These are phyloP conservation scores for Ischnus inquisitorius DNA, from an alignment of 2,888 invertebrate genomes.

Conservation along the genomic window DNA sequence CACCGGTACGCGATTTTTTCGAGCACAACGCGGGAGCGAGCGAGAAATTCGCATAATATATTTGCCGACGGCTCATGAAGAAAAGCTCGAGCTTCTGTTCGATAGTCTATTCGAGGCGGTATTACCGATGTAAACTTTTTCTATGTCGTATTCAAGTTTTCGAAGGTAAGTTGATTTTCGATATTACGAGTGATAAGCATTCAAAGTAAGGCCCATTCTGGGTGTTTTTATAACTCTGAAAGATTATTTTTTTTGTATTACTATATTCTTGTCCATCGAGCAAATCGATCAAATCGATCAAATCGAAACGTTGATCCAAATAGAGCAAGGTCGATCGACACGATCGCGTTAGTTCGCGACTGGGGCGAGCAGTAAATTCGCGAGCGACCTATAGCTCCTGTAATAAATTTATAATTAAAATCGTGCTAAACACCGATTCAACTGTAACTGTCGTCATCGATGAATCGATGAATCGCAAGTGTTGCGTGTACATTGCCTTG, in stretches of 20 bases:
- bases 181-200: no score
- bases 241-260: no score
- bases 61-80: no score
- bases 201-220: no score
- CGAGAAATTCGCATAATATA: constrained; percentile 27
- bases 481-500: constrained; percentile 28
- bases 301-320: constrained; percentile 74
- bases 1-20: constrained; percentile 21
- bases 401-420: constrained; percentile 69
- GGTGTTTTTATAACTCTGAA: no score
- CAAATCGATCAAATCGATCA: constrained; percentile 74
- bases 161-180: no score
- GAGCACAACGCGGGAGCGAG: constrained; percentile 4
- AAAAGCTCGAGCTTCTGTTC: background rate
- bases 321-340: constrained; percentile 69
- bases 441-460: constrained; percentile 33
- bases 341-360: constrained; percentile 59
- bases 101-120: background rate
- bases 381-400: constrained; percentile 48
- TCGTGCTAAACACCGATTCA: constrained; percentile 49
- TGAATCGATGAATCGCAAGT: constrained; percentile 39
- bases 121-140: no score
- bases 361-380: background rate
- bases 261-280: no score
- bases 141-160: no score